These are phyloP conservation scores for Litocranius walleri DNA, from an alignment of 2,113 vertebrate genomes.

Conservation along the genomic window DNA sequence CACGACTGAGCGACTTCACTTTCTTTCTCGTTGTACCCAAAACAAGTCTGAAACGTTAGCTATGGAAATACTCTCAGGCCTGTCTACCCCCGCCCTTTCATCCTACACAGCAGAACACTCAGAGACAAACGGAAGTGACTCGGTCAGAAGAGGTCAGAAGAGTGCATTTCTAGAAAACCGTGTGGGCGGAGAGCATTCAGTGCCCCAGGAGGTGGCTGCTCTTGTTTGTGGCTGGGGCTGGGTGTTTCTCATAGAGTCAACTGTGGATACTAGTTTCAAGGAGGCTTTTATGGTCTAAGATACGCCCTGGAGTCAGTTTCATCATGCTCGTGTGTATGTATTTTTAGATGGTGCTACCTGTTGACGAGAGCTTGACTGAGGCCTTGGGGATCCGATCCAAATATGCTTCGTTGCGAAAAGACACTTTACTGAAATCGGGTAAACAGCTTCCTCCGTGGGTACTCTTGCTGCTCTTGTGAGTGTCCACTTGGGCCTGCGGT, in stretches of 20 bases:
- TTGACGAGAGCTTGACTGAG: constrained; percentile 97
- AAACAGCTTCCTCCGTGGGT: constrained; percentile 53
- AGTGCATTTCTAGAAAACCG: background rate
- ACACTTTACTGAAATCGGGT: constrained; percentile 94
- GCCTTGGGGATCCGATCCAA: constrained; percentile 94
- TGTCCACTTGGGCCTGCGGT: rapidly evolving
- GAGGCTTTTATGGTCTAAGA: background rate
- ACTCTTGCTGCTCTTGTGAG: background rate
- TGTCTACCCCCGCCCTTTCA: background rate
- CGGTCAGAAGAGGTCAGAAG: background rate
- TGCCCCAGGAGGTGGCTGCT: background rate
- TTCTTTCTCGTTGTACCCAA: background rate
- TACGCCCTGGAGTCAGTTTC: background rate
- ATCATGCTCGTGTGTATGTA: background rate
- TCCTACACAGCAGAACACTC: background rate
- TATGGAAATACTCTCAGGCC: background rate
- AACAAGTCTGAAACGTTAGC: background rate
- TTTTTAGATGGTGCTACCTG: constrained; percentile 91
- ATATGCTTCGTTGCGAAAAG: constrained; percentile 94
- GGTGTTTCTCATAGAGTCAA: background rate
- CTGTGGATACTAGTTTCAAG: background rate
- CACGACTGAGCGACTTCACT: too few relatives aligned
- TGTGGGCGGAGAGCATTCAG: background rate
- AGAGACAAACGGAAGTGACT: background rate
- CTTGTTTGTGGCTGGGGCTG: background rate